A percentile compares a stretch with the other conserved stretches of the same genome.
These are phyloP conservation scores for Butorides virescens DNA, from an alignment of 2,113 vertebrate genomes.

Conservation along the genomic window DNA sequence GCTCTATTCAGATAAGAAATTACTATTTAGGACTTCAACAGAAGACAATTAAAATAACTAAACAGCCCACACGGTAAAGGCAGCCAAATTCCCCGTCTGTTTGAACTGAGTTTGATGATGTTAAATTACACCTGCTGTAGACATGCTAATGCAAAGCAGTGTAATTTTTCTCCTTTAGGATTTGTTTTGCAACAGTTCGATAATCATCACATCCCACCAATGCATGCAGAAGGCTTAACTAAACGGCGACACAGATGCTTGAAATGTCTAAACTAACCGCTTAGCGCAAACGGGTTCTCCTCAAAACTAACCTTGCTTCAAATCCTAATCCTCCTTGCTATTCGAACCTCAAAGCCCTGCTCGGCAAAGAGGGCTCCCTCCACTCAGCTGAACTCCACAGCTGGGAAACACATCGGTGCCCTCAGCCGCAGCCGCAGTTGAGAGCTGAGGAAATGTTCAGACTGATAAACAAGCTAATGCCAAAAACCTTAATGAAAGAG, in stretches of 20 bases:
- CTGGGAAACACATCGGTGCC: neutral
- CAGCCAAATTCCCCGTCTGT: slow-evolving; percentile 29
- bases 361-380: neutral
- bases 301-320: neutral
- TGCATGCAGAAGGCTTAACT: neutral
- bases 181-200: neutral
- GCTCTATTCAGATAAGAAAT: slow-evolving; percentile 41
- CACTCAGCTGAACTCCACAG: neutral
- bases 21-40: slow-evolving; percentile 8
- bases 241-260: neutral
- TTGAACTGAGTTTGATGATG: neutral
- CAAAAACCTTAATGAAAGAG: neutral
- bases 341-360: neutral
- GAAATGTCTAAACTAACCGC: neutral
- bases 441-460: neutral
- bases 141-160: neutral
- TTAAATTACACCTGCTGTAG: slow-evolving; percentile 43
- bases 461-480: neutral
- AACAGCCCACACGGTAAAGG: neutral
- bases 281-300: neutral
- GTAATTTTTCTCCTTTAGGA: neutral
- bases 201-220: neutral
- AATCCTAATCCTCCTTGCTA: neutral
- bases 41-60: slow-evolving; percentile 26
- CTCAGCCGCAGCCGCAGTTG: neutral